Evolutionary conservation across 2,797 vertebrate genomes (phyloP).

Genomic region (Ispidina picta): DNA sequence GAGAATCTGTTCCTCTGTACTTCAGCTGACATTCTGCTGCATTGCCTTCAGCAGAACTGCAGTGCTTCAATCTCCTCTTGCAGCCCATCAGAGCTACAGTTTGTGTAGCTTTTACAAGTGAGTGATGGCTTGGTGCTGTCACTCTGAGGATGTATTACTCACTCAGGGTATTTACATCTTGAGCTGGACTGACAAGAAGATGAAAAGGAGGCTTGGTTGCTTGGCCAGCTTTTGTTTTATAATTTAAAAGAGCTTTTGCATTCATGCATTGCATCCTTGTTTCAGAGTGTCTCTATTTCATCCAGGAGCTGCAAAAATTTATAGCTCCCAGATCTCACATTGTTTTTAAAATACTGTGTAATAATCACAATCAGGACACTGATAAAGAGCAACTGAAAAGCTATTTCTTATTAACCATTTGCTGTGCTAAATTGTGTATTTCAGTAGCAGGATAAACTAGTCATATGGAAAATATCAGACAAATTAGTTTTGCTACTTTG

Average conservation of each 20-base stretch:
- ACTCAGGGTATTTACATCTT: slow-evolving; percentile 26
- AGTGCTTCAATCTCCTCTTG: not conserved
- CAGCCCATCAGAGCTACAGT: not conserved
- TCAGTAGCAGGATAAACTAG: not conserved
- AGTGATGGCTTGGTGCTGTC: slow-evolving; percentile 33
- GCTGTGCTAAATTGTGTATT: not conserved
- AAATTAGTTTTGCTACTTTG: not conserved
- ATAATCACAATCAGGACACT: not conserved
- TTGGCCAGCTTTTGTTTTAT: slow-evolving; percentile 31
- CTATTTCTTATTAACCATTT: not conserved
- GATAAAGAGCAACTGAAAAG: slow-evolving; percentile 8
- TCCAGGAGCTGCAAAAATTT: not conserved
- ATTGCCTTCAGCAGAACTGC: not conserved
- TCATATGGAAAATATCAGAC: not conserved
- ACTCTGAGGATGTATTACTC: slow-evolving; percentile 1
- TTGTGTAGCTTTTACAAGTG: slow-evolving; percentile 12
- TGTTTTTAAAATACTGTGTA: slow-evolving; percentile 2
- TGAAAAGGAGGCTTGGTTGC: slow-evolving; percentile 13
- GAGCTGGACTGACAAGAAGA: slow-evolving; percentile 33
- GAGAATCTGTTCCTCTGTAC: not conserved
- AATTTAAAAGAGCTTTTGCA: slow-evolving; percentile 40
- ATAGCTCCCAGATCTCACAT: not conserved
- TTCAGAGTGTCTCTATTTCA: slow-evolving; percentile 15
- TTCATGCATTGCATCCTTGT: not conserved
- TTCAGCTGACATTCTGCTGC: not conserved